phyloP scores from a whole-genome alignment of 2,888 invertebrate species.

The Agonum fuliginosum region DNA sequence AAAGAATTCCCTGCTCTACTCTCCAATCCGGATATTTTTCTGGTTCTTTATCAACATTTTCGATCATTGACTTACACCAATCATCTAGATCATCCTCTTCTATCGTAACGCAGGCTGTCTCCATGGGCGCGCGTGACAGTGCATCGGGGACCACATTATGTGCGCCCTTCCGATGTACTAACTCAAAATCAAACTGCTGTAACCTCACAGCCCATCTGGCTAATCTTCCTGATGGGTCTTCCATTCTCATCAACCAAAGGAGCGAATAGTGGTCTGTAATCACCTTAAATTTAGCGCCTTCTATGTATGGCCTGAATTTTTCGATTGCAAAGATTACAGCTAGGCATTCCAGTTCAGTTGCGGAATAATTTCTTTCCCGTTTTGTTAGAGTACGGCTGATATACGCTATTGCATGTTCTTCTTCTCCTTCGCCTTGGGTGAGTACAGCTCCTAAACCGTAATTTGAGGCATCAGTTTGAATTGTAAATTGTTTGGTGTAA shows the following conservation, averaged over 20 bases:
- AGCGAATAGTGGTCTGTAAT: conserved; percentile 65
- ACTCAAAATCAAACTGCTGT: too few species aligned
- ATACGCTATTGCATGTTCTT: too few species aligned
- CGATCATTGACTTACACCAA: neutral
- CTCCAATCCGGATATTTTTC: neutral
- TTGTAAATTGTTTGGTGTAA: conserved; percentile 59
- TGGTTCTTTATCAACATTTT: neutral
- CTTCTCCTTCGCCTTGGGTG: too few species aligned
- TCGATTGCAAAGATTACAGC: conserved; percentile 63
- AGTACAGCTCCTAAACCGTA: too few species aligned
- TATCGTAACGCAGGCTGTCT: neutral
- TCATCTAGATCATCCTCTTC: neutral
- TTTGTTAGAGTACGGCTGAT: too few species aligned
- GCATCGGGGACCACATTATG: conserved; percentile 65
- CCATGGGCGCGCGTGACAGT: conserved; percentile 38
- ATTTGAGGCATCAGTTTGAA: conserved; percentile 62
- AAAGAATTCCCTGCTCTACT: neutral
- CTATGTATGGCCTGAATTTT: conserved; percentile 64
- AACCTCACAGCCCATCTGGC: conserved; percentile 64
- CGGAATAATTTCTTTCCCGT: conserved; percentile 60
- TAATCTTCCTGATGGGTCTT: conserved; percentile 64
- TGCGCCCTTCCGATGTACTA: conserved; percentile 64
- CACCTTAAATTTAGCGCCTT: too few species aligned
- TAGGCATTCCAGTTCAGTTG: conserved; percentile 62
- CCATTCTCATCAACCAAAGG: conserved; percentile 64